phyloP scores from a whole-genome alignment of 1,140 invertebrate species.

The Bombus cullumanus region DNA sequence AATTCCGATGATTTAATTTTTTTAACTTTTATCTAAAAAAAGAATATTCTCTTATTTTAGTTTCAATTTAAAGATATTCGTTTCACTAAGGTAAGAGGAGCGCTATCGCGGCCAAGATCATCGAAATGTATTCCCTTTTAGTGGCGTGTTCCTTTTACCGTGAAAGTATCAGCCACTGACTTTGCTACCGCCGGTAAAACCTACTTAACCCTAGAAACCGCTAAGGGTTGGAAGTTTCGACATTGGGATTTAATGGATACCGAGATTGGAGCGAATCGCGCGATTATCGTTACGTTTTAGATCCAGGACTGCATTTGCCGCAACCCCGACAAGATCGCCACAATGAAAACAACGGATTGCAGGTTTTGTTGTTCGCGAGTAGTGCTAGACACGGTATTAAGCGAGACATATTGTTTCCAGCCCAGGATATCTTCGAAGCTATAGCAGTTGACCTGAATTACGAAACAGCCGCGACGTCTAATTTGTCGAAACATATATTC shows the following conservation, averaged over 20 bases:
- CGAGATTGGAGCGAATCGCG: constrained; percentile 36
- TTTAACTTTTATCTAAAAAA: background rate
- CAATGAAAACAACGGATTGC: constrained; percentile 30
- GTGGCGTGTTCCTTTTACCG: constrained; percentile 4
- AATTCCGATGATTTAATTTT: background rate
- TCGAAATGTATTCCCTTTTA: background rate
- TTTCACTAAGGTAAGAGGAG: background rate
- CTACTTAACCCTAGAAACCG: constrained; percentile 6
- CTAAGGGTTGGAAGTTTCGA: constrained; percentile 33
- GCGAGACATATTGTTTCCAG: constrained; percentile 20
- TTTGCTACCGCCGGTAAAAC: background rate
- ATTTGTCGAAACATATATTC: background rate
- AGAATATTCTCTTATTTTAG: background rate
- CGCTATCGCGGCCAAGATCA: background rate
- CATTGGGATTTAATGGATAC: constrained; percentile 38
- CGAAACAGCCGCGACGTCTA: background rate
- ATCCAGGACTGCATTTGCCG: constrained; percentile 33
- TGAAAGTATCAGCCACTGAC: background rate
- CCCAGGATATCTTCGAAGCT: background rate
- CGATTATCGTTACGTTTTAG: constrained; percentile 53
- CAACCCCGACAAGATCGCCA: constrained; percentile 19
- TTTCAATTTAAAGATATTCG: no score
- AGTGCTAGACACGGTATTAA: constrained; percentile 29
- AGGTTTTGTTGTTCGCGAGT: constrained; percentile 21
- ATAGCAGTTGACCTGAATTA: background rate